Conservation (phyloP, 2,113 vertebrate genomes). For the Zingel zingel region DNA sequence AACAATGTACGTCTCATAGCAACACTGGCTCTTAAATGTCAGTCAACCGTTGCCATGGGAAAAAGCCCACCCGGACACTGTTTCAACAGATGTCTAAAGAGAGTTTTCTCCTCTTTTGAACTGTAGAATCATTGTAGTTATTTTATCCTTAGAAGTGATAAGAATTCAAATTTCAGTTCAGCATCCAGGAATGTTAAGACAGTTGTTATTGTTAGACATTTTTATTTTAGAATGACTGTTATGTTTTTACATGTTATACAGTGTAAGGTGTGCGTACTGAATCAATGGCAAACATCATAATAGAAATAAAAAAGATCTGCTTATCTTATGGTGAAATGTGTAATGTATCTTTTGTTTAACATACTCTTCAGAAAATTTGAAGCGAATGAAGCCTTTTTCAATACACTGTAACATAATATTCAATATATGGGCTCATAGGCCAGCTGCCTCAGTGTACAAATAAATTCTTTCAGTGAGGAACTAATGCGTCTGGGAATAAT, state of each 20-base stretch:
- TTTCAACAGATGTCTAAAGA: not conserved
- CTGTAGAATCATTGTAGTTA: not conserved
- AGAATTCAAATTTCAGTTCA: not conserved
- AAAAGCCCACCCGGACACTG: no score
- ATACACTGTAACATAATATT: slow-evolving; percentile 53
- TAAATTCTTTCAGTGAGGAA: slow-evolving; percentile 64
- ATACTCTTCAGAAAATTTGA: slow-evolving; percentile 18
- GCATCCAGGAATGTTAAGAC: not conserved
- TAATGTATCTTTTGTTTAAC: not conserved
- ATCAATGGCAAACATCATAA: slow-evolving; percentile 1
- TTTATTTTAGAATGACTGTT: not conserved
- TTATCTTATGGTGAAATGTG: slow-evolving; percentile 8
- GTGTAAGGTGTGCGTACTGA: not conserved
- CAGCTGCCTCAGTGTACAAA: slow-evolving; percentile 53
- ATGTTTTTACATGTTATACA: not conserved
- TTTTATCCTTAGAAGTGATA: not conserved
- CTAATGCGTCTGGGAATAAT: slow-evolving; percentile 55
- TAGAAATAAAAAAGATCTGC: slow-evolving; percentile 2
- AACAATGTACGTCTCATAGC: not conserved
- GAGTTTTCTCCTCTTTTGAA: not conserved
- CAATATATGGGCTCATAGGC: slow-evolving; percentile 44
- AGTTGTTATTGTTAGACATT: not conserved
- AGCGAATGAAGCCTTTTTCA: slow-evolving; percentile 31
- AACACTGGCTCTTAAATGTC: not conserved
- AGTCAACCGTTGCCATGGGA: no score